phyloP scores from a whole-genome alignment of 1,140 invertebrate genomes.

The Drosophila virilis region DNA sequence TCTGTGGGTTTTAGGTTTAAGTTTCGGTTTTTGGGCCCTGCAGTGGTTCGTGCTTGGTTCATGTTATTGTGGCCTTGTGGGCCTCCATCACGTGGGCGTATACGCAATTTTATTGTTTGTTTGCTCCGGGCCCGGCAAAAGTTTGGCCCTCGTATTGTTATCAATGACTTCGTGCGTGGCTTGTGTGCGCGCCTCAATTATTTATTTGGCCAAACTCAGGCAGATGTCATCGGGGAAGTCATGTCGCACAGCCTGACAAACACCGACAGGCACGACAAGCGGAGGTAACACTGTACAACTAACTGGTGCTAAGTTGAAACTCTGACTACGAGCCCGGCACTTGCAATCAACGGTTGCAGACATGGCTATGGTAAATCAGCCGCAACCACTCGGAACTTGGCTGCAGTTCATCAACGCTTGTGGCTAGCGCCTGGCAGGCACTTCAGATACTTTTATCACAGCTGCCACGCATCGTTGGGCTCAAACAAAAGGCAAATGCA shows the following conservation, averaged over 20 bases:
- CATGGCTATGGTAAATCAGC: constrained; percentile 9
- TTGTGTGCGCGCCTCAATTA: constrained; percentile 33
- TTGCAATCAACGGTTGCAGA: constrained; percentile 16
- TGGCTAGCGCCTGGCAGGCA: constrained; percentile 41
- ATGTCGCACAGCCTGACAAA: constrained; percentile 4
- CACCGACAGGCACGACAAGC: neutral
- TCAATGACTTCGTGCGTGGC: constrained; percentile 32
- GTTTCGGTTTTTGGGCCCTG: constrained; percentile 20
- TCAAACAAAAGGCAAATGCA: constrained; percentile 75
- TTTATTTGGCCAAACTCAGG: constrained; percentile 42
- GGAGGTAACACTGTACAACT: neutral
- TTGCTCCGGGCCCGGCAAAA: constrained; percentile 21
- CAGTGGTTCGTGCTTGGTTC: neutral
- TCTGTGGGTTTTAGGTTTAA: constrained; percentile 28
- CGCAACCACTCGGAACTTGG: constrained; percentile 15
- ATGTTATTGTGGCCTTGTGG: constrained; percentile 26
- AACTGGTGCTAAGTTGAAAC: constrained; percentile 9
- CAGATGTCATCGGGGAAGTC: constrained; percentile 28
- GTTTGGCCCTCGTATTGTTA: constrained; percentile 38
- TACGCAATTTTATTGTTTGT: constrained; percentile 69
- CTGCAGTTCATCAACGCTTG: constrained; percentile 39
- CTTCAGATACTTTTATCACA: constrained; percentile 75
- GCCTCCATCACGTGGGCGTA: constrained; percentile 50
- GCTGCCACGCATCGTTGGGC: constrained; percentile 72
- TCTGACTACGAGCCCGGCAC: constrained; percentile 1